A percentile compares a stretch with the other conserved stretches of the same genome.
phyloP scores from a whole-genome alignment of 2,888 invertebrate genomes.

The Boloria euphrosyne region DNA sequence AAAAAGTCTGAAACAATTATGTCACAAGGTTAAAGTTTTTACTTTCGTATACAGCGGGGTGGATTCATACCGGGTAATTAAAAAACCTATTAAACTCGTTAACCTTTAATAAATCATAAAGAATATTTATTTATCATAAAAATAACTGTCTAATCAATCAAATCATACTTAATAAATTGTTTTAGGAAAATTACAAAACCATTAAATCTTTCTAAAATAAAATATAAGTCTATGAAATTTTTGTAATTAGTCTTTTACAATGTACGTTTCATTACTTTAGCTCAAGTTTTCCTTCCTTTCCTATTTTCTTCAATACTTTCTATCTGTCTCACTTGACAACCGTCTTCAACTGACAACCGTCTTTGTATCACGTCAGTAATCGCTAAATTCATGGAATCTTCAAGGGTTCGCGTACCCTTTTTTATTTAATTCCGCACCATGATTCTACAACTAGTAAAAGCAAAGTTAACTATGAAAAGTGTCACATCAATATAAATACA shows the following conservation, averaged over 20 bases:
- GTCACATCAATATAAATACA: too few species aligned
- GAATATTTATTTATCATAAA: slow-evolving; percentile 33
- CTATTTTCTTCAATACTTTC: slow-evolving; percentile 30
- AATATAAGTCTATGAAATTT: too few species aligned
- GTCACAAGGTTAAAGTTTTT: slow-evolving; percentile 25
- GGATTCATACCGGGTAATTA: slow-evolving; percentile 25
- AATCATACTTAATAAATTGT: slow-evolving; percentile 20
- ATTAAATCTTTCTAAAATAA: too few species aligned
- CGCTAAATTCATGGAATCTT: slow-evolving; percentile 27
- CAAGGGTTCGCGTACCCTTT: slow-evolving; percentile 30
- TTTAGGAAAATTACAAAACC: slow-evolving; percentile 26
- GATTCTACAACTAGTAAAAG: slow-evolving; percentile 23
- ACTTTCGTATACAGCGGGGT: slow-evolving; percentile 28
- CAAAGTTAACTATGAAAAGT: not conserved
- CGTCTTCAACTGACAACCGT: too few species aligned
- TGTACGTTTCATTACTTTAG: slow-evolving; percentile 27
- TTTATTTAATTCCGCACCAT: slow-evolving; percentile 31
- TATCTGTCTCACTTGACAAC: slow-evolving; percentile 26
- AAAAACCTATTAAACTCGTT: slow-evolving; percentile 24
- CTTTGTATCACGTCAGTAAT: slow-evolving; percentile 31
- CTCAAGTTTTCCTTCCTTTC: slow-evolving; percentile 27
- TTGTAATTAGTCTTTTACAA: slow-evolving; percentile 26
- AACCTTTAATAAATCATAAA: slow-evolving; percentile 26
- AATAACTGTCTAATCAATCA: slow-evolving; percentile 32
- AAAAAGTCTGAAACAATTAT: slow-evolving; percentile 30